Conservation (phyloP, 2,113 vertebrate genomes). For the Zapus hudsonius region DNA sequence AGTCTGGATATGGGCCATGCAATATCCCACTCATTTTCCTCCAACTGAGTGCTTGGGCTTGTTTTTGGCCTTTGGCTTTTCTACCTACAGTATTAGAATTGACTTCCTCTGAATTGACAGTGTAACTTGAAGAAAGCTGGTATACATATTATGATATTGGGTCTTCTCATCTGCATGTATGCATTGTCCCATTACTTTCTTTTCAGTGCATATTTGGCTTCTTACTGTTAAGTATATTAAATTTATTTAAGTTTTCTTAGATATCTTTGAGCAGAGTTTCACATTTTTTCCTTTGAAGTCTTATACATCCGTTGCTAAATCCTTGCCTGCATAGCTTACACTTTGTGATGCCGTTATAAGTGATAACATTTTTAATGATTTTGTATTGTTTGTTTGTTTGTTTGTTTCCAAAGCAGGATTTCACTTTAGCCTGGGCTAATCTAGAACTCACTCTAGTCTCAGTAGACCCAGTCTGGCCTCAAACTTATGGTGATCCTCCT, state of each 20-base stretch:
- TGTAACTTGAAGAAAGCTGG: not conserved
- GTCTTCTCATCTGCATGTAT: not conserved
- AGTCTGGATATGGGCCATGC: not conserved
- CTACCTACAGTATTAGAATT: not conserved
- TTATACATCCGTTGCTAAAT: not conserved
- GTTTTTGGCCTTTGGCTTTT: not conserved
- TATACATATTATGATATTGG: not conserved
- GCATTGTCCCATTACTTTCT: too few relatives aligned
- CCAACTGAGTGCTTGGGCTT: not conserved
- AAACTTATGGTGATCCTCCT: too few relatives aligned
- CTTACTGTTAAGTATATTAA: conserved; percentile 1
- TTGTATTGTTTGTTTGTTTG: too few relatives aligned
- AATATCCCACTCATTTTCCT: not conserved
- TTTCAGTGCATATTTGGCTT: too few relatives aligned
- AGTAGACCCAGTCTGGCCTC: too few relatives aligned
- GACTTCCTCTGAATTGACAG: not conserved
- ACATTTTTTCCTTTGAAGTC: not conserved
- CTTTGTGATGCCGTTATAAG: not conserved
- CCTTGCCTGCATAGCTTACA: not conserved
- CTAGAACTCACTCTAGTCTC: too few relatives aligned
- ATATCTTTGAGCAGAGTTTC: not conserved
- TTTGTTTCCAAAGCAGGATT: too few relatives aligned
- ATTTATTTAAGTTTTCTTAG: not conserved
- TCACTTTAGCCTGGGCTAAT: too few relatives aligned
- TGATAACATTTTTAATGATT: not conserved